These are phyloP conservation scores for Scortum barcoo DNA, from an alignment of 2,113 vertebrate species.

Conservation along the genomic window DNA sequence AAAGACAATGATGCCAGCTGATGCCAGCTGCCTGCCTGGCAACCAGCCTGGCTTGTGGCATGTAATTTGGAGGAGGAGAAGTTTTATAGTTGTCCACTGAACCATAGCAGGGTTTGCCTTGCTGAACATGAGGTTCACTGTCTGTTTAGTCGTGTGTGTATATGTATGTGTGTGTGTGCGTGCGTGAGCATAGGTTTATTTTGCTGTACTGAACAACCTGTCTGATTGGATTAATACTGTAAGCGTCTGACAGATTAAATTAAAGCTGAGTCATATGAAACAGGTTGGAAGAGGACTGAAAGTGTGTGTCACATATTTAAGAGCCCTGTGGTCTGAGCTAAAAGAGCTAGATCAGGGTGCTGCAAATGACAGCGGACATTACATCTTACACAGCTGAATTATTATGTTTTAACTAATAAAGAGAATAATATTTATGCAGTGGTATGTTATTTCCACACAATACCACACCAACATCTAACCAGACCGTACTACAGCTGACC, in stretches of 20 bases:
- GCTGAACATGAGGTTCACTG: conserved; percentile 15
- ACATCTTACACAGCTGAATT: background rate
- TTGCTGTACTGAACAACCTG: background rate
- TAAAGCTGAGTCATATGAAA: background rate
- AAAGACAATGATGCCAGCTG: conserved; percentile 52
- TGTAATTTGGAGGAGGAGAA: conserved; percentile 39
- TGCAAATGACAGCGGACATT: background rate
- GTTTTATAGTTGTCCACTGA: conserved; percentile 49
- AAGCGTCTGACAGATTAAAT: background rate
- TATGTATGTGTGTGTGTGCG: background rate
- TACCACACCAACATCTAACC: no score
- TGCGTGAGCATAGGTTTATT: background rate
- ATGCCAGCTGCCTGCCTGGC: conserved; percentile 62
- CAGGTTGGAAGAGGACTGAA: background rate
- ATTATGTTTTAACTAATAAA: background rate
- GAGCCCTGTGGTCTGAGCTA: background rate
- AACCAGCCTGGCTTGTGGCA: conserved; percentile 53
- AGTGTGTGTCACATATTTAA: background rate
- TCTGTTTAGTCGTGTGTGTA: background rate
- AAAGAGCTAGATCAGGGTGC: background rate
- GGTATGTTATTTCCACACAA: no score
- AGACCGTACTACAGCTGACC: background rate
- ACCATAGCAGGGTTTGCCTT: conserved; percentile 23
- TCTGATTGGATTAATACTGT: background rate
- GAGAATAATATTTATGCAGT: background rate